These are phyloP conservation scores for Heliconius nattereri DNA, from an alignment of 1,140 invertebrate species.

Conservation along the genomic window DNA sequence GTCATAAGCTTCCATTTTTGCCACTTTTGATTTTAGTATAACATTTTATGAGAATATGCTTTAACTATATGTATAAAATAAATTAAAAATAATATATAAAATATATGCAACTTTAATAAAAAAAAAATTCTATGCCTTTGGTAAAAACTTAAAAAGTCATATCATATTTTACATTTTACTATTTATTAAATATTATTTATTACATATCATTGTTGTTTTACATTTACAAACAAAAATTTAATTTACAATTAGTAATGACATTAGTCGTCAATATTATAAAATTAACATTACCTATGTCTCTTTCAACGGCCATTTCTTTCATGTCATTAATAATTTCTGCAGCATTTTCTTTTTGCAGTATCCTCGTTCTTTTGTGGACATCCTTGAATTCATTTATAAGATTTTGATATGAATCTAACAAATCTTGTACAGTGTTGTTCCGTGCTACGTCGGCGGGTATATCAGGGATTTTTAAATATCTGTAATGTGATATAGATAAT, in stretches of 20 bases:
- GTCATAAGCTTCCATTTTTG: neutral
- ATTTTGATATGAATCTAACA: conserved; percentile 88
- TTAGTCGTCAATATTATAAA: too few relatives aligned
- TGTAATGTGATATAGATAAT: conserved; percentile 35
- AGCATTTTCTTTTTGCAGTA: conserved; percentile 83
- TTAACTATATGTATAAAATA: too few relatives aligned
- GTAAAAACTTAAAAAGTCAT: too few relatives aligned
- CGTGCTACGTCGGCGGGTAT: conserved; percentile 90
- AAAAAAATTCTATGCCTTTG: too few relatives aligned
- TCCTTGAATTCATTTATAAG: conserved; percentile 92
- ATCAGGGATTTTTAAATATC: conserved; percentile 84
- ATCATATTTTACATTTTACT: too few relatives aligned
- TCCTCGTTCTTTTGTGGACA: conserved; percentile 87
- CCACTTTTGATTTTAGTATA: neutral
- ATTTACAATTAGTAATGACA: too few relatives aligned
- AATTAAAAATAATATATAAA: too few relatives aligned
- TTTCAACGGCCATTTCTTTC: conserved; percentile 92
- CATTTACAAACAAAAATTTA: too few relatives aligned
- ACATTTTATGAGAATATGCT: neutral
- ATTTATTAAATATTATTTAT: too few relatives aligned
- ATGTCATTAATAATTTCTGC: conserved; percentile 88
- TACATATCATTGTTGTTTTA: too few relatives aligned
- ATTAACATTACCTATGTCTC: conserved; percentile 84
- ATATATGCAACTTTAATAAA: neutral
- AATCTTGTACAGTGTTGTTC: conserved; percentile 88